Percentiles rank a stretch among this genome's conserved stretches.
Evolutionary conservation across 2,113 vertebrate genomes (phyloP).

Genomic region (Accipiter virgatus): DNA sequence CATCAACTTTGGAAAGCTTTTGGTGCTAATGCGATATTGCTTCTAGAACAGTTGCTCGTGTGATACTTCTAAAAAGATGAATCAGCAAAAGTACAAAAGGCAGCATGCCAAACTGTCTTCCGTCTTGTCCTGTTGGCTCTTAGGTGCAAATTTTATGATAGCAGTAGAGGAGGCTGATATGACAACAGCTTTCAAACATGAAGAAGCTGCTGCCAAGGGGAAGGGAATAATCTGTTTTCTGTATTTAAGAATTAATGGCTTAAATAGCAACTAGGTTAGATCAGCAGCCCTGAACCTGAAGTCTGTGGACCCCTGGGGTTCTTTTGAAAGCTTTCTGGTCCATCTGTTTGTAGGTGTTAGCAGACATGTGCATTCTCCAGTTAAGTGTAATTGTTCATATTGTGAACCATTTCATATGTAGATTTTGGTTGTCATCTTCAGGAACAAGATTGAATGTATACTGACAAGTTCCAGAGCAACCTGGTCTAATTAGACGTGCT

Average conservation of each 20-base stretch:
- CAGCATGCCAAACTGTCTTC: not conserved
- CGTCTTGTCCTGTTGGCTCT: not conserved
- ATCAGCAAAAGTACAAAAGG: not conserved
- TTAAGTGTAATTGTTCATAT: not conserved
- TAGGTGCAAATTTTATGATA: not conserved
- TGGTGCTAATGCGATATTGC: not conserved
- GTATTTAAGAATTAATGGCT: not conserved
- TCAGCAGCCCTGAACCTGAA: not conserved
- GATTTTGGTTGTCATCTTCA: not conserved
- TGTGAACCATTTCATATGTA: not conserved
- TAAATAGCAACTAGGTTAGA: not conserved
- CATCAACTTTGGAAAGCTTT: not conserved
- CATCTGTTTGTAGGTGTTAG: not conserved
- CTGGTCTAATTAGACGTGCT: not conserved
- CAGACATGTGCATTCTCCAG: not conserved
- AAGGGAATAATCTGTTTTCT: not conserved
- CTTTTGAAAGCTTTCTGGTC: not conserved
- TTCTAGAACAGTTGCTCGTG: not conserved
- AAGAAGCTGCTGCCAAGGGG: slow-evolving; percentile 2
- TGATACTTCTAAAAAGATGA: not conserved
- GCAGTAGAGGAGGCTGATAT: not conserved
- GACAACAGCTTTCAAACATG: not conserved
- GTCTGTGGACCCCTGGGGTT: not conserved
- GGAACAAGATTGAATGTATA: not conserved
- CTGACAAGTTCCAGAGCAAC: not conserved